Evolutionary conservation across 2,113 vertebrate species (phyloP).

Genomic region (Xenopus borealis): DNA sequence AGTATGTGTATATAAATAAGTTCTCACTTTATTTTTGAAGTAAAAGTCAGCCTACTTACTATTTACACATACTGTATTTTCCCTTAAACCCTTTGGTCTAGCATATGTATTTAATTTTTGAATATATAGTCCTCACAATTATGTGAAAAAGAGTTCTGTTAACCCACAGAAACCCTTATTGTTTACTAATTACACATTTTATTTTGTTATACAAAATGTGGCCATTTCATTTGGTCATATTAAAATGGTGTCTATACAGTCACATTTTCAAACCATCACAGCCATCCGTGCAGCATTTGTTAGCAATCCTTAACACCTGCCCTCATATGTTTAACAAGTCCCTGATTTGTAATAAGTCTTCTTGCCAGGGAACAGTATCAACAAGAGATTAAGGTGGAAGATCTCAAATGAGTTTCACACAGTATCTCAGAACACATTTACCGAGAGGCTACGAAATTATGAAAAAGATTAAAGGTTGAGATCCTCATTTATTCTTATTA

Average conservation of each 20-base stretch:
- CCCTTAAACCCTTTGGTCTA: no score
- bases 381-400: constrained; percentile 46
- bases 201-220: no score
- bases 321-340: constrained; percentile 44
- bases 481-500: constrained; percentile 45
- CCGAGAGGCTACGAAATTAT: constrained; percentile 40
- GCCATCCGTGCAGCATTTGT: constrained; percentile 32
- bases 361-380: constrained; percentile 45
- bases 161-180: no score
- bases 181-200: no score
- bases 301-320: constrained; percentile 39
- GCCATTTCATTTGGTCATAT: background rate
- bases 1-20: no score
- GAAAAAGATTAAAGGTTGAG: constrained; percentile 44
- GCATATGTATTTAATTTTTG: no score
- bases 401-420: constrained; percentile 45
- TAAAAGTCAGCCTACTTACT: no score
- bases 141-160: no score
- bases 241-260: constrained; percentile 23
- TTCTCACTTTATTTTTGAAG: no score
- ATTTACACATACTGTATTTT: no score
- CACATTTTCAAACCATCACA: constrained; percentile 30
- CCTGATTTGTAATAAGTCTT: constrained; percentile 44
- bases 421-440: constrained; percentile 44
- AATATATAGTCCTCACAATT: no score